phyloP scores from a whole-genome alignment of 2,888 invertebrate species.

The Acanthococcus lagerstroemiae region DNA sequence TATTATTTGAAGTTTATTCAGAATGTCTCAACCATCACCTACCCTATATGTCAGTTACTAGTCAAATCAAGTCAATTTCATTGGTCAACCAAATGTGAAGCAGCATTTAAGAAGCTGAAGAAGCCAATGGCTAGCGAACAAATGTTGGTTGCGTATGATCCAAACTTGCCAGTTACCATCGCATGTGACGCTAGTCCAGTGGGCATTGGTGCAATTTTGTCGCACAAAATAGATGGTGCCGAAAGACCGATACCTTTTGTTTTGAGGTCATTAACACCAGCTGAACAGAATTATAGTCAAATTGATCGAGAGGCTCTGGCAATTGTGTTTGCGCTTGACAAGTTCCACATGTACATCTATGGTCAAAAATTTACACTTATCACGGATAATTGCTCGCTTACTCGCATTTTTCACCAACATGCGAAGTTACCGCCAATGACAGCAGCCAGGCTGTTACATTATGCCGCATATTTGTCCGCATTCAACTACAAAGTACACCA shows the following conservation, averaged over 20 bases:
- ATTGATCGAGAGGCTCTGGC: slow-evolving; percentile 33
- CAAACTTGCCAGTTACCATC: slow-evolving; percentile 32
- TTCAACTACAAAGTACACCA: slow-evolving; percentile 14
- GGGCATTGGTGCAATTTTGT: slow-evolving; percentile 31
- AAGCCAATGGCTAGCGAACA: slow-evolving; percentile 34
- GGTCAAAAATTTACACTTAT: background rate
- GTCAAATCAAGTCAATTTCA: slow-evolving; percentile 31
- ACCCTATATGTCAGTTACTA: too few species aligned
- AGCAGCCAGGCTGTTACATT: background rate
- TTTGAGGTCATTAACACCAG: slow-evolving; percentile 32
- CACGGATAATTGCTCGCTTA: background rate
- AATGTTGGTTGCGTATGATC: slow-evolving; percentile 35
- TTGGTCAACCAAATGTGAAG: slow-evolving; percentile 34
- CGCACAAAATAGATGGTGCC: slow-evolving; percentile 30
- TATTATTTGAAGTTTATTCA: slow-evolving; percentile 36
- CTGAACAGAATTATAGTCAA: slow-evolving; percentile 31
- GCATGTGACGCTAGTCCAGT: slow-evolving; percentile 32
- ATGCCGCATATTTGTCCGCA: background rate
- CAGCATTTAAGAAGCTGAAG: slow-evolving; percentile 35
- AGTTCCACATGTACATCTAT: slow-evolving; percentile 25
- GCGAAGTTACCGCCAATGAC: slow-evolving; percentile 2
- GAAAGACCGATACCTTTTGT: slow-evolving; percentile 32
- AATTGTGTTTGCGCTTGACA: too few species aligned
- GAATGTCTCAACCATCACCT: slow-evolving; percentile 31
- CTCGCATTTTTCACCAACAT: slow-evolving; percentile 7